Percentiles rank a stretch among this genome's conserved stretches.
Evolutionary conservation across 1,140 invertebrate genomes (phyloP).

Genomic region (Rhopalosiphum padi): DNA sequence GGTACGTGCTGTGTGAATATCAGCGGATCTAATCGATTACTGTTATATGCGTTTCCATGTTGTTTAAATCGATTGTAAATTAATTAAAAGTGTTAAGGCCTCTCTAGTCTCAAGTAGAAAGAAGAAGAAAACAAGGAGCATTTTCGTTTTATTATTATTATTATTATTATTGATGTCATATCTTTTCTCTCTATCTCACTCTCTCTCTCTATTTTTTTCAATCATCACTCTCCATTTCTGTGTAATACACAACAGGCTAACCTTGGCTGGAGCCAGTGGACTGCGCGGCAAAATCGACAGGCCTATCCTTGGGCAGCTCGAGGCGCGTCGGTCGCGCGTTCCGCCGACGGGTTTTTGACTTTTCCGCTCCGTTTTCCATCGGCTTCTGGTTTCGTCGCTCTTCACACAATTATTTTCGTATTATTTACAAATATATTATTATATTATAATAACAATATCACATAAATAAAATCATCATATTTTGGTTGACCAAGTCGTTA

Average conservation of each 20-base stretch:
- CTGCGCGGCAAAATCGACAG: slow-evolving; percentile 39
- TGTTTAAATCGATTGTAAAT: slow-evolving; percentile 29
- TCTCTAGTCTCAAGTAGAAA: not conserved
- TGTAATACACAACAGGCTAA: slow-evolving; percentile 43
- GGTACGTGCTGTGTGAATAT: slow-evolving; percentile 44
- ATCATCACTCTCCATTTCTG: slow-evolving; percentile 4
- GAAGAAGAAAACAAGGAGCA: slow-evolving; percentile 1
- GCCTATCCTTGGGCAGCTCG: slow-evolving; percentile 55
- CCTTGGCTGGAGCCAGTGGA: slow-evolving; percentile 52
- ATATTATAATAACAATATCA: not conserved
- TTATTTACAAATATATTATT: slow-evolving; percentile 40
- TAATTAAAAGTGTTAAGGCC: slow-evolving; percentile 26
- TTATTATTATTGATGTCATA: slow-evolving; percentile 27
- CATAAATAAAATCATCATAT: not conserved
- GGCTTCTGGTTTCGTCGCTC: slow-evolving; percentile 46
- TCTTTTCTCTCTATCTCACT: not conserved
- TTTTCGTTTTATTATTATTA: slow-evolving; percentile 14
- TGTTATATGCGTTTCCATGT: not conserved
- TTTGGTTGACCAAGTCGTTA: not conserved
- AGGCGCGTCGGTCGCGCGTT: slow-evolving; percentile 38
- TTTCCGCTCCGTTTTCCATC: slow-evolving; percentile 20
- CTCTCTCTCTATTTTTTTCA: not conserved
- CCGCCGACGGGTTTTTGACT: slow-evolving; percentile 27
- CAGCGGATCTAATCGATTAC: slow-evolving; percentile 41
- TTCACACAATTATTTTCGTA: slow-evolving; percentile 52